A percentile compares a stretch with the other conserved stretches of the same genome.
phyloP scores from a whole-genome alignment of 2,113 vertebrate genomes.

The Dicaeum eximium region DNA sequence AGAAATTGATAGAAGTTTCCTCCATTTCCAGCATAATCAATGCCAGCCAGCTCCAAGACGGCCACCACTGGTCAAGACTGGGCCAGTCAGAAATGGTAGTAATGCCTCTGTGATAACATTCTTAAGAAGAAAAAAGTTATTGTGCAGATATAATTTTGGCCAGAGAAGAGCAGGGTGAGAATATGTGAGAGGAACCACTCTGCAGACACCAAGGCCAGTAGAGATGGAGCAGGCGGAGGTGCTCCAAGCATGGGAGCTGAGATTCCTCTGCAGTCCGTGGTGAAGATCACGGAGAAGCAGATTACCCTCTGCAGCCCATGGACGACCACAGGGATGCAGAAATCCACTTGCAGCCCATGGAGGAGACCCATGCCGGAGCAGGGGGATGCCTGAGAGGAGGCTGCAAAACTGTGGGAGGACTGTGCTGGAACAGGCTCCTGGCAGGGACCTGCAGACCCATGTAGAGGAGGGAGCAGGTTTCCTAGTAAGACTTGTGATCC shows the following conservation, averaged over 20 bases:
- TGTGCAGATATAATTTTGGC: background rate
- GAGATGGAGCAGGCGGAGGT: accelerated
- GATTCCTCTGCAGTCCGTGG: background rate
- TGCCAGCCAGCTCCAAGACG: accelerated
- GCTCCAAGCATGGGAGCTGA: background rate
- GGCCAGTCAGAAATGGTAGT: background rate
- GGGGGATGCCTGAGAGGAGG: background rate
- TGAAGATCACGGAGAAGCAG: background rate
- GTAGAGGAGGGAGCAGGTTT: background rate
- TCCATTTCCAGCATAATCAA: background rate
- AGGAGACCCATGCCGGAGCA: background rate
- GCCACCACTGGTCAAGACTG: background rate
- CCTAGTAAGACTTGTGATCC: background rate
- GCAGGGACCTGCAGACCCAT: background rate
- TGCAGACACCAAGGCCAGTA: background rate
- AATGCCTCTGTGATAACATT: background rate
- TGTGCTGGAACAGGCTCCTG: background rate
- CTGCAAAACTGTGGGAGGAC: background rate
- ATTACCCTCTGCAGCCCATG: background rate
- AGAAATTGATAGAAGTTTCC: background rate
- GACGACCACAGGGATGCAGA: background rate
- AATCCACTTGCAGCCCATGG: background rate
- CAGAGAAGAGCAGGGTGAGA: background rate
- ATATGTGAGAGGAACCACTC: background rate
- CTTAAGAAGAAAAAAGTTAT: background rate